Evolutionary conservation across 2,797 vertebrate species (phyloP).

Genomic region (Coregonus suidteri): DNA sequence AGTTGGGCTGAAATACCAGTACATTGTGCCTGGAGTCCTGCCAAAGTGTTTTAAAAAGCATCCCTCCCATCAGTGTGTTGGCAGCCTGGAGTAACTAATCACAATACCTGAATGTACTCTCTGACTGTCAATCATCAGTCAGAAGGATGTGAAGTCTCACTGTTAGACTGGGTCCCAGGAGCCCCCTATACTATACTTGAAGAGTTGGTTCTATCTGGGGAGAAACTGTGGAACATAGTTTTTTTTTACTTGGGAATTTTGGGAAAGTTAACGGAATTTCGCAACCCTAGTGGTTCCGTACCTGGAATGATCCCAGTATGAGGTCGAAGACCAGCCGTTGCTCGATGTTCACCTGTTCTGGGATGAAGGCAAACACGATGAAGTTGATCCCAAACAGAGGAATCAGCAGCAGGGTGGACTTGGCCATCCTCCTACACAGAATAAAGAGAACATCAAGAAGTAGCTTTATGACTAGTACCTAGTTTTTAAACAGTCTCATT

Average conservation of each 20-base stretch:
- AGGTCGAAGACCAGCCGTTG: constrained; percentile 90
- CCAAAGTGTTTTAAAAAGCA: constrained; percentile 24
- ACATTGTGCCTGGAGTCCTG: constrained; percentile 29
- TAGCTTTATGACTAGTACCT: constrained; percentile 4
- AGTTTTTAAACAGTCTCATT: not conserved
- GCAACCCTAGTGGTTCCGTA: constrained; percentile 53
- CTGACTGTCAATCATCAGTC: too few species aligned
- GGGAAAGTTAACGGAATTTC: too few species aligned
- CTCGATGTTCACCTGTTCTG: constrained; percentile 85
- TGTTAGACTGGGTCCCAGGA: too few species aligned
- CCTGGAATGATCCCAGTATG: constrained; percentile 94
- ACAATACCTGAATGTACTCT: too few species aligned
- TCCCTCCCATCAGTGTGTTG: constrained; percentile 1
- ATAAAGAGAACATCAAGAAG: not conserved
- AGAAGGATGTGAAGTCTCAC: too few species aligned
- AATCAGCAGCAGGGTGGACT: constrained; percentile 94
- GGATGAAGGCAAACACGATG: constrained; percentile 93
- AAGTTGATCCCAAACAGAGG: constrained; percentile 96
- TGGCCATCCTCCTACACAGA: constrained; percentile 87
- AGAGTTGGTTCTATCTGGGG: too few species aligned
- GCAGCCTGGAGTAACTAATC: constrained; percentile 10
- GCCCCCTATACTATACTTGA: too few species aligned
- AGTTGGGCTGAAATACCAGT: constrained; percentile 30
- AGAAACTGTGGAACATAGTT: too few species aligned
- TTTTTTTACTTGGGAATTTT: too few species aligned